Evolutionary conservation across 2,797 vertebrate genomes (phyloP).

Genomic region (Smutsia gigantea): DNA sequence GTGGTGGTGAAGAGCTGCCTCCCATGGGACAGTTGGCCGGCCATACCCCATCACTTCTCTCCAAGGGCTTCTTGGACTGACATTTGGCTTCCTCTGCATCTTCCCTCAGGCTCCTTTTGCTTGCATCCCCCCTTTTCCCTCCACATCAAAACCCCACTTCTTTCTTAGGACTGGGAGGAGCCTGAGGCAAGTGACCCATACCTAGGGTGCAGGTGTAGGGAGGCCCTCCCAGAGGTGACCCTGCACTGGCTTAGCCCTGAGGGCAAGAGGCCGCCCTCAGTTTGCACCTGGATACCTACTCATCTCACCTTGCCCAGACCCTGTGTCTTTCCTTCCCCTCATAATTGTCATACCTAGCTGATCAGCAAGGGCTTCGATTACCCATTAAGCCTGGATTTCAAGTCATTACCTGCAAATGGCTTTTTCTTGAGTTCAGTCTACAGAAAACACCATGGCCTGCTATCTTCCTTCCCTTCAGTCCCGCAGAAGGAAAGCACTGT

Average conservation of each 20-base stretch:
- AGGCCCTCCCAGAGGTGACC: not conserved
- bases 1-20: not conserved
- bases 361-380: not conserved
- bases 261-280: rapidly evolving
- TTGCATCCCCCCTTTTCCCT: rapidly evolving
- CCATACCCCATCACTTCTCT: too few species aligned
- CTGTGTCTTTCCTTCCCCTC: not conserved
- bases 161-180: not conserved
- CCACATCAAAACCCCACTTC: not conserved
- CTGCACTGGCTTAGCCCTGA: rapidly evolving
- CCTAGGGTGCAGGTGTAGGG: rapidly evolving
- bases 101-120: not conserved
- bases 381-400: not conserved
- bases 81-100: not conserved
- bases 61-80: not conserved
- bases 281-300: rapidly evolving
- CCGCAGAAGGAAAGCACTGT: rapidly evolving
- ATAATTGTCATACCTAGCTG: rapidly evolving
- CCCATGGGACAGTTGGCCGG: rapidly evolving
- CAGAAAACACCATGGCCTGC: rapidly evolving
- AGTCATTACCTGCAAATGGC: not conserved
- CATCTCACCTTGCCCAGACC: rapidly evolving
- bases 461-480: not conserved
- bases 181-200: rapidly evolving
- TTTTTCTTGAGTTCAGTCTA: not conserved